Base-by-base conservation (phyloP, 35 echinoderm and acorn worm species). In the Patiria miniata region DNA sequence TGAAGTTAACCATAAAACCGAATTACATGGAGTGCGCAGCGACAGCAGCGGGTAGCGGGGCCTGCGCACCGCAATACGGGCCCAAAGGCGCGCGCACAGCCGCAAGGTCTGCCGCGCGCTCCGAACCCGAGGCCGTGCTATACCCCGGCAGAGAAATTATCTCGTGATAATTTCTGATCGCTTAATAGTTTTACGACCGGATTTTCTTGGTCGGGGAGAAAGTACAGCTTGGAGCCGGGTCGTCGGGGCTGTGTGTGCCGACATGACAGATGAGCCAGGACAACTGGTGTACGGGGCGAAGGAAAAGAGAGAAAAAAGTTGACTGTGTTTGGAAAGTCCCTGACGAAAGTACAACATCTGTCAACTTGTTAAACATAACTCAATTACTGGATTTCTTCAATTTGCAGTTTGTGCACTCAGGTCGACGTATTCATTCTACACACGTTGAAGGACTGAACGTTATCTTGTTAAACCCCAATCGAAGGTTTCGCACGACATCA, bases 161-260 rank as follows among this genome's bases (percentile, higher is more conserved):
- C 65, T 73, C 65, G 65, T 73, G 21, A 73, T 73, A 73, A 47
- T 73, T 73, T 73, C 65, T 73, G 65, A 73, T 26, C 65, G 29
- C 65, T 73, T 73, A 30, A 73, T 73, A 23, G 65, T 34, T 73
- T 73, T 22, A 12, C 8, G 65, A 73, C 65, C 29, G 3, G 26
- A 73, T 73, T 73, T 73, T 9, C 28, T 60, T 22, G 57, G 65
- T 73, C 21, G 34, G 19, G 14, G 65, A 30, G 65, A 73, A 73
- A 73, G 65, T 73, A 15, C 65, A 73, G 14, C 26, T 14, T 32
- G 65, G 65, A 73, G 65, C 65, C 65, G 26, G 65, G 29, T 15
- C 65, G 65, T 73, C 65, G 65, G 26, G 65, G 29, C 34, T 12
- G 26, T 26, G 65, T 34, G 26, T 73, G 18, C 22, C 23, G 65